These are phyloP conservation scores for Telmatherina bonti DNA, from an alignment of 2,797 vertebrate genomes.

Conservation along the genomic window DNA sequence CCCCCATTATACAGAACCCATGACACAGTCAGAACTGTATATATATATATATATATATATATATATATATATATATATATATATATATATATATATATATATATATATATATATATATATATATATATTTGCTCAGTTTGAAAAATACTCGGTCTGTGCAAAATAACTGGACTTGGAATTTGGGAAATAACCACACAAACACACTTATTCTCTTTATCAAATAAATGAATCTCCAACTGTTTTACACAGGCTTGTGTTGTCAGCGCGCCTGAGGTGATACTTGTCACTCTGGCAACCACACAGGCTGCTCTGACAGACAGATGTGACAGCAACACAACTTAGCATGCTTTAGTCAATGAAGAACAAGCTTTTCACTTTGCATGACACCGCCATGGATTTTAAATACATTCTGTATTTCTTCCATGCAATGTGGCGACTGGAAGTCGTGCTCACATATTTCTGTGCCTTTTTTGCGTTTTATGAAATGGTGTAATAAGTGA, in stretches of 20 bases:
- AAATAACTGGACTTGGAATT: not conserved
- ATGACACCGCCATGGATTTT: not conserved
- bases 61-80: too few species aligned
- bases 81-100: too few species aligned
- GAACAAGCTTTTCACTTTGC: not conserved
- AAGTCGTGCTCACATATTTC: not conserved
- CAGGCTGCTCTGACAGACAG: conserved; percentile 2
- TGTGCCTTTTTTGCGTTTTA: not conserved
- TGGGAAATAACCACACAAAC: not conserved
- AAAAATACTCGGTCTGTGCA: not conserved
- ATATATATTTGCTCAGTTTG: too few species aligned
- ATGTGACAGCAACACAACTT: not conserved
- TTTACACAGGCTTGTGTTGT: not conserved
- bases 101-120: too few species aligned
- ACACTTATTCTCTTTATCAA: not conserved
- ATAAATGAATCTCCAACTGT: not conserved
- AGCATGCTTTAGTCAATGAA: not conserved
- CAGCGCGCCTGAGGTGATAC: not conserved
- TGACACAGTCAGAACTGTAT: not conserved
- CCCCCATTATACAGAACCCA: not conserved
- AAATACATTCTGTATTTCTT: not conserved
- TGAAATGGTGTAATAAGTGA: not conserved
- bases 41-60: too few species aligned
- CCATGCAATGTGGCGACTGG: not conserved
- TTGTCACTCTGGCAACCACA: not conserved